These are phyloP conservation scores for Brachycybe producta DNA, from an alignment of 2,888 invertebrate genomes.

Conservation along the genomic window DNA sequence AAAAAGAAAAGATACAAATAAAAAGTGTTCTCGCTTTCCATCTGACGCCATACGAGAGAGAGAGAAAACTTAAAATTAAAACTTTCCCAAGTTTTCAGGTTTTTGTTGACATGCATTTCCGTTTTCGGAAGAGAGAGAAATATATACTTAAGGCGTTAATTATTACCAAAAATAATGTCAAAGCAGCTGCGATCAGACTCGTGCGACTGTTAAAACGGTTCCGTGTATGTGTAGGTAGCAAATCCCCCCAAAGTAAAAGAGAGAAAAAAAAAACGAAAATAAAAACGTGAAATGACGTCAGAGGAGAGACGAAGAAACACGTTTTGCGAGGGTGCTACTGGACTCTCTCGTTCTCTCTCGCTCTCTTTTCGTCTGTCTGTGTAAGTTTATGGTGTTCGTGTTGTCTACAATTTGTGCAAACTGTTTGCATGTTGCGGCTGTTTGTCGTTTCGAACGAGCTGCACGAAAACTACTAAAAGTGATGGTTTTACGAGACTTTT, in stretches of 20 bases:
- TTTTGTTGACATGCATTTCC: too few relatives aligned
- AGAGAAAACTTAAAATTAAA: not conserved
- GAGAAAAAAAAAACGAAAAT: slow-evolving; percentile 11
- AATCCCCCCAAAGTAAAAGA: not conserved
- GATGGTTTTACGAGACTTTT: too few relatives aligned
- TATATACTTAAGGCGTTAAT: too few relatives aligned
- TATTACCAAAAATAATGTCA: slow-evolving; percentile 20
- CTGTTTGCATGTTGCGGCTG: too few relatives aligned
- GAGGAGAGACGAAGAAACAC: not conserved
- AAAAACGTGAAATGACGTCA: slow-evolving; percentile 4
- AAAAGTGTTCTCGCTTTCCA: not conserved
- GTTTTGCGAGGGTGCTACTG: too few relatives aligned
- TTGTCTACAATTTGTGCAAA: too few relatives aligned
- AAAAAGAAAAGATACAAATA: not conserved
- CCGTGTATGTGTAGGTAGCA: not conserved
- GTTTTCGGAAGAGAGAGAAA: too few relatives aligned
- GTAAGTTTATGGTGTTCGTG: too few relatives aligned
- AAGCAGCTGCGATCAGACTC: slow-evolving; percentile 19
- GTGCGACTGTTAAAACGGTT: not conserved
- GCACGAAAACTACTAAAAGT: too few relatives aligned
- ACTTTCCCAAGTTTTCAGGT: not conserved
- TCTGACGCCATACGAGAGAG: slow-evolving; percentile 1
- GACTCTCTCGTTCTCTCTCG: too few relatives aligned
- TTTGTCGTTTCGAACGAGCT: too few relatives aligned
- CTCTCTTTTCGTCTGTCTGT: too few relatives aligned